These are phyloP conservation scores for Hemichromis elongatus DNA, from an alignment of 2,113 vertebrate species.

Conservation along the genomic window DNA sequence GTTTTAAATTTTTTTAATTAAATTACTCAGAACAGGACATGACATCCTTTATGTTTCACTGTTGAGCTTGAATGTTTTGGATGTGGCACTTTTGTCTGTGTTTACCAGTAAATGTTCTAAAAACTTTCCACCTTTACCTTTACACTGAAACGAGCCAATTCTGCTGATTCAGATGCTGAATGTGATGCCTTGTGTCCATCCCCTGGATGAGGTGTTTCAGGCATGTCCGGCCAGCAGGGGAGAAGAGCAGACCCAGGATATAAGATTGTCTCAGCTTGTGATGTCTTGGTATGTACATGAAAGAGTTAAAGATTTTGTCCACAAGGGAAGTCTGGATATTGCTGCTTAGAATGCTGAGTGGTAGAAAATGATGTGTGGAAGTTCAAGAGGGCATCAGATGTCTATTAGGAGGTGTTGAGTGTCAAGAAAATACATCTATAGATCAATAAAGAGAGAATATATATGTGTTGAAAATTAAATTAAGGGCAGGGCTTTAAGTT, in stretches of 20 bases:
- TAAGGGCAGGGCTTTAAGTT: background rate
- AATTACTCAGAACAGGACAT: background rate
- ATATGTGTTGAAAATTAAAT: background rate
- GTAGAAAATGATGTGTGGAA: background rate
- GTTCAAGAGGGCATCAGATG: background rate
- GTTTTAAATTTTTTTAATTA: background rate
- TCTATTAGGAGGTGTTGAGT: background rate
- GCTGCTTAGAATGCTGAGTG: background rate
- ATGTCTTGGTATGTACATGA: background rate
- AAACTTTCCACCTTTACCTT: background rate
- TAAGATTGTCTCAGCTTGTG: background rate
- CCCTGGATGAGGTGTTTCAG: background rate
- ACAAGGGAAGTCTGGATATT: background rate
- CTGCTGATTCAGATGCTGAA: background rate
- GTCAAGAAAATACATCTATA: background rate
- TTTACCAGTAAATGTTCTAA: background rate
- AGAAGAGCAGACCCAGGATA: background rate
- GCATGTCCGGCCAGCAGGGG: background rate
- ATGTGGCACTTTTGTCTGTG: rapidly evolving
- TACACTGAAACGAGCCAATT: background rate
- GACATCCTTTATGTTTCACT: background rate
- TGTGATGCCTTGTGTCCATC: background rate
- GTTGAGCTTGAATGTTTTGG: background rate
- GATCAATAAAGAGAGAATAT: background rate
- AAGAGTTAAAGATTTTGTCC: background rate